A percentile compares a stretch with the other conserved stretches of the same genome.
Conservation (phyloP, 2,888 invertebrate species). For the Ferrisia virgata region DNA sequence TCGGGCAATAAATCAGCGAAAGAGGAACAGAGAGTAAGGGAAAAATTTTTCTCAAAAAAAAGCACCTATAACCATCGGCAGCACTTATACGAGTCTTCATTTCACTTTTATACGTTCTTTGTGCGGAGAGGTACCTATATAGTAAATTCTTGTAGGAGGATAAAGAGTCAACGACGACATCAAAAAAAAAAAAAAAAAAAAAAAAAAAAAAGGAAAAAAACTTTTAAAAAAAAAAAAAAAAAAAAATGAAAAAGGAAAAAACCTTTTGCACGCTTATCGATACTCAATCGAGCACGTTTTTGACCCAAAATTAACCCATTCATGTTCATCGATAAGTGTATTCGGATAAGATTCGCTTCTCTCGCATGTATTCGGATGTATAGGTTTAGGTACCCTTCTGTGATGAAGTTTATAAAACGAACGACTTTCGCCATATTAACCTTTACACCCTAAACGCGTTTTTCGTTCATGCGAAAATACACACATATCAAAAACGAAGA, state of each 20-base stretch:
- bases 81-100: background rate
- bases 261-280: background rate
- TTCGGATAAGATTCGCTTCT: background rate
- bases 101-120: background rate
- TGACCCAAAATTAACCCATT: slow-evolving; percentile 5
- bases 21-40: too few relatives aligned
- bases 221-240: background rate
- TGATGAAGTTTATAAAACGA: background rate
- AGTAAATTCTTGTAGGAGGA: background rate
- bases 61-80: background rate
- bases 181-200: background rate
- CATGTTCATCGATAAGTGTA: background rate
- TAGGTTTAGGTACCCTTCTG: too few relatives aligned
- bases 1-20: background rate
- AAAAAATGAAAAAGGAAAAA: background rate
- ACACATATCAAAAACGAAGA: background rate
- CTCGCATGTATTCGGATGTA: background rate
- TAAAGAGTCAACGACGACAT: background rate
- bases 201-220: background rate
- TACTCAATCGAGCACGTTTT: background rate
- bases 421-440: background rate
- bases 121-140: too few relatives aligned
- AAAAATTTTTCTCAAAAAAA: background rate
- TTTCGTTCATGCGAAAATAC: background rate
- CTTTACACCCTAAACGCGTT: background rate